These are phyloP conservation scores for Holcopasites calliopsidis DNA, from an alignment of 1,140 invertebrate genomes.

Conservation along the genomic window DNA sequence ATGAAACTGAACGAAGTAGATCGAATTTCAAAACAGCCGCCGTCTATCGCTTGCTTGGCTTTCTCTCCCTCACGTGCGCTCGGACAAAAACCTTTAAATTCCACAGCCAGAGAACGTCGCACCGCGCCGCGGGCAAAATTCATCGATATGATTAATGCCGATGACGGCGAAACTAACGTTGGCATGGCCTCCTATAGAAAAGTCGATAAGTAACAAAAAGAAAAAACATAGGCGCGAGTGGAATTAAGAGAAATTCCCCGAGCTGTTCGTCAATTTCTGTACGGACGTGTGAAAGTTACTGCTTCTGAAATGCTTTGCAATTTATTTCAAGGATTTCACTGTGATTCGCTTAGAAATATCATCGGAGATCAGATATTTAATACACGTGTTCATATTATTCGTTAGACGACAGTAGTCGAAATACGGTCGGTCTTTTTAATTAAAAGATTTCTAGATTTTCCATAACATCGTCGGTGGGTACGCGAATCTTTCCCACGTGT, in stretches of 20 bases:
- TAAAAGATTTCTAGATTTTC: constrained; percentile 37
- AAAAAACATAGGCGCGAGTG: constrained; percentile 29
- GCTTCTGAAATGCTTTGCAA: constrained; percentile 4
- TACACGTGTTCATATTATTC: not conserved
- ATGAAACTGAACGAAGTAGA: constrained; percentile 51
- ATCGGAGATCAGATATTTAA: not conserved
- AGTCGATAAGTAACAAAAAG: constrained; percentile 56
- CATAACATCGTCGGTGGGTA: constrained; percentile 20
- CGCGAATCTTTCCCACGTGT: constrained; percentile 26
- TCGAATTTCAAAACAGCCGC: constrained; percentile 64
- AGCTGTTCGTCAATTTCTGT: constrained; percentile 58
- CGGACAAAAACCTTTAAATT: constrained; percentile 66
- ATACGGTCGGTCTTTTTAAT: constrained; percentile 19
- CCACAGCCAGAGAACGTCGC: constrained; percentile 50
- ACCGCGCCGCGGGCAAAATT: constrained; percentile 55
- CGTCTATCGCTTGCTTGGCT: constrained; percentile 37
- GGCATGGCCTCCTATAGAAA: constrained; percentile 44
- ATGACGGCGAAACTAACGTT: constrained; percentile 53
- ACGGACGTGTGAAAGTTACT: constrained; percentile 58
- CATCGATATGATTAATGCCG: constrained; percentile 65
- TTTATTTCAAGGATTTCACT: constrained; percentile 18
- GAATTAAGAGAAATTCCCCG: constrained; percentile 57
- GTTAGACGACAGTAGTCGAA: not conserved
- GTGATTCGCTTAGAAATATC: not conserved
- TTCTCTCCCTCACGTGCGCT: constrained; percentile 56